Conservation (phyloP, 2,113 vertebrate species). For the Lynx canadensis region DNA sequence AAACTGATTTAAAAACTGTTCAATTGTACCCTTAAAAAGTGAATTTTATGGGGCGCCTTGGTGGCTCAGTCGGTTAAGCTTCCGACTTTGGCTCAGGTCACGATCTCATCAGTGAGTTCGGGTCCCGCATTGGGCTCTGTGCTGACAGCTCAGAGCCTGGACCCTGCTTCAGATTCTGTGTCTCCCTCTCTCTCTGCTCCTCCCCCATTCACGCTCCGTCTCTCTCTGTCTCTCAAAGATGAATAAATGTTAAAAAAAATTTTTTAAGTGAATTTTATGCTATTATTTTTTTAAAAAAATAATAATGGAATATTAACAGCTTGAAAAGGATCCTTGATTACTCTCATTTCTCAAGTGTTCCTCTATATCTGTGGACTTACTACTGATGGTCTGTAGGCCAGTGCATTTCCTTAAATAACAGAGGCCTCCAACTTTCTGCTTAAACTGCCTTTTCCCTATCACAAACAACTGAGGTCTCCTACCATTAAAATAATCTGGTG, state of each 20-base stretch:
- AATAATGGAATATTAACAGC: not conserved
- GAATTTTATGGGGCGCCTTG: too few species aligned
- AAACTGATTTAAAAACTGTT: not conserved
- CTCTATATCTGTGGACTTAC: not conserved
- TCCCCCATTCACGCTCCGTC: too few species aligned
- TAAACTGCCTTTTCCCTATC: not conserved
- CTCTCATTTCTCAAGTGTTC: not conserved
- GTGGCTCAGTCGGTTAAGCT: too few species aligned
- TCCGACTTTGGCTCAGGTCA: too few species aligned
- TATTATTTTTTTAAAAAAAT: not conserved
- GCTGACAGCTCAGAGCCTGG: too few species aligned
- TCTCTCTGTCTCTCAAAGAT: too few species aligned
- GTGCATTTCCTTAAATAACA: not conserved
- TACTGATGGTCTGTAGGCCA: not conserved
- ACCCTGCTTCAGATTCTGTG: too few species aligned
- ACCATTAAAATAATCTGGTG: constrained; percentile 7
- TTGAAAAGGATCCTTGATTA: not conserved
- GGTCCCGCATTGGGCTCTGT: too few species aligned
- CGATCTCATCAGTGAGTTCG: too few species aligned
- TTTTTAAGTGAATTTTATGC: not conserved
- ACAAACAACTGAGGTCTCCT: not conserved
- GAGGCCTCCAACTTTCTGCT: not conserved
- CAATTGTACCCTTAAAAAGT: not conserved
- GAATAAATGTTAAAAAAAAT: too few species aligned
- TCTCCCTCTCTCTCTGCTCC: too few species aligned